A percentile compares a stretch with the other conserved stretches of the same genome.
Conservation (phyloP, 1,140 invertebrate species). For the Macrobrachium rosenbergii region DNA sequence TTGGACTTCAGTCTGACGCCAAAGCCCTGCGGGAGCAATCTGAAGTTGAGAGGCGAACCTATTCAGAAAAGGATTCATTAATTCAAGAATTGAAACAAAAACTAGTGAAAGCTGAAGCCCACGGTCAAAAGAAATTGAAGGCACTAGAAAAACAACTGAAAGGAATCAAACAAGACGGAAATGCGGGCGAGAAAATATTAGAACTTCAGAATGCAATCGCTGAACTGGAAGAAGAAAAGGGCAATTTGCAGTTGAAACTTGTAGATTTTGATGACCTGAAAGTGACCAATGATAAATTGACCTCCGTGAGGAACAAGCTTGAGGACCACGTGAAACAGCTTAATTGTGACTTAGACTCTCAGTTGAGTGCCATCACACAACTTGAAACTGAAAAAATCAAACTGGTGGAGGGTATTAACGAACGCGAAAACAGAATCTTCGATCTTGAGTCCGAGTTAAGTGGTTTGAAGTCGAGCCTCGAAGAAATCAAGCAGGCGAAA, state of each 20-base stretch:
- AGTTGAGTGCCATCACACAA: slow-evolving; percentile 76
- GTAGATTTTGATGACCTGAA: slow-evolving; percentile 81
- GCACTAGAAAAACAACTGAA: slow-evolving; percentile 86
- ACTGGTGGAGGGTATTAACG: slow-evolving; percentile 75
- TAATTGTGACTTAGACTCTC: slow-evolving; percentile 71
- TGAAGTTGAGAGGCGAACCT: slow-evolving; percentile 51
- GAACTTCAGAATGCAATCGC: slow-evolving; percentile 83
- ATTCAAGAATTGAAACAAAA: slow-evolving; percentile 83
- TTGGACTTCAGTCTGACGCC: slow-evolving; percentile 69
- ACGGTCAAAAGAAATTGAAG: slow-evolving; percentile 85
- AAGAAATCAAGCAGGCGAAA: slow-evolving; percentile 71
- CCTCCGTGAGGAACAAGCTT: slow-evolving; percentile 73
- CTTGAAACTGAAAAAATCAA: slow-evolving; percentile 79
- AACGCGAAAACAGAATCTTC: slow-evolving; percentile 71
- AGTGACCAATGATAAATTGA: slow-evolving; percentile 63
- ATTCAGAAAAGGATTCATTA: slow-evolving; percentile 75
- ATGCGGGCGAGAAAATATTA: slow-evolving; percentile 78
- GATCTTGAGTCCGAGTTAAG: slow-evolving; percentile 76
- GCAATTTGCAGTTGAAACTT: slow-evolving; percentile 85
- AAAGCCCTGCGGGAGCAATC: slow-evolving; percentile 67
- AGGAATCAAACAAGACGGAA: slow-evolving; percentile 79
- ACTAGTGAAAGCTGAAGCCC: slow-evolving; percentile 87
- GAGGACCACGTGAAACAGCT: slow-evolving; percentile 72
- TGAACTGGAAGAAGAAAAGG: slow-evolving; percentile 90
- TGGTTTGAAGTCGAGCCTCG: slow-evolving; percentile 73